Evolutionary conservation across 2,113 vertebrate genomes (phyloP), one percentile per base, ranked within the genome.

Genomic region (Aegypius monachus): DNA sequence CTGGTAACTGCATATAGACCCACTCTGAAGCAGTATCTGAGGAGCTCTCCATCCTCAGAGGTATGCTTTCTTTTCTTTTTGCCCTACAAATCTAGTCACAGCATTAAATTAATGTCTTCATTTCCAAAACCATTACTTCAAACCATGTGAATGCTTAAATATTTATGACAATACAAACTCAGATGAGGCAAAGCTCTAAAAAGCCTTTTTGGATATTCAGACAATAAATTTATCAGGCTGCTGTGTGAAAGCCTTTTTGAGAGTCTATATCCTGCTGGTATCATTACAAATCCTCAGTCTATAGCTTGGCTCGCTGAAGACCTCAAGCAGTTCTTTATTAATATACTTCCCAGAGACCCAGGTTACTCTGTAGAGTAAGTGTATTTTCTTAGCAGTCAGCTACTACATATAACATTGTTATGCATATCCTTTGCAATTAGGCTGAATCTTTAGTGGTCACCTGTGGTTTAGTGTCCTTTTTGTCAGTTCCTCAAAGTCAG

Each of bases 321-420:
- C n/a, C 67, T 94, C 66, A 86, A 93, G 68, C 55, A 93, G 86
- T 58, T 87, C 81, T 87, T 91, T 80, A 87, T 68, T 90, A 73
- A 56, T 50, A 63, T 20, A 26, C 27, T 43, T 88, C 58, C 36
- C 58, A 82, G 63, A 93, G 70, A 86, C 45, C 15, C 43, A 18
- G 61, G 40, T 79, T 91, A 86, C 48, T 89, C 66, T 72, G 29
- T 65, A 75, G 59, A 81, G 62, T 74, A 81, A 50, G 68, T 59
- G n/a, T 47, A 68, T 84, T 89, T 95, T 82, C 85, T 75, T 71
- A 90, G 43, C 47, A 89, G 34, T 47, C 73, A 87, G 50, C 34
- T 56, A 31, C 43, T 7, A 10, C 43, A 17, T 48, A 36, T 27
- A 80, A 84, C 42, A 66, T 59, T 3, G 12, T 91, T 83, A 88